These are phyloP conservation scores for Zophobas morio DNA, from an alignment of 1,140 invertebrate species.

Conservation along the genomic window DNA sequence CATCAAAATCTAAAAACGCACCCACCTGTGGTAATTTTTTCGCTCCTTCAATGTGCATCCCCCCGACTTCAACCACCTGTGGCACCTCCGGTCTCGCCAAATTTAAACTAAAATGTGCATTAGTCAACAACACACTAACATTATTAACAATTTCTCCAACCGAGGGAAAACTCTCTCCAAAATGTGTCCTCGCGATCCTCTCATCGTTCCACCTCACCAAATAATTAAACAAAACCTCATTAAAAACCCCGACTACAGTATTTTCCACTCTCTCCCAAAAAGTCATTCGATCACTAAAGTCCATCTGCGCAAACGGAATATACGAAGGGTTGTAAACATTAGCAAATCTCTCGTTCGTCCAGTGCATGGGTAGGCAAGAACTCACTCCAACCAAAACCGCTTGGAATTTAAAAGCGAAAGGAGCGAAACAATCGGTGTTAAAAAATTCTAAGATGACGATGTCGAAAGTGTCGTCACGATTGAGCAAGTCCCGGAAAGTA, in stretches of 20 bases:
- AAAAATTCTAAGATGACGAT: slow-evolving; percentile 76
- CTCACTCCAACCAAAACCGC: slow-evolving; percentile 73
- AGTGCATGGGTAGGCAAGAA: slow-evolving; percentile 71
- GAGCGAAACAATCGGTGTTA: slow-evolving; percentile 76
- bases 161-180: slow-evolving; percentile 34
- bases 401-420: slow-evolving; percentile 69
- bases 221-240: slow-evolving; percentile 24
- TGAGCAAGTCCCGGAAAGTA: slow-evolving; percentile 19
- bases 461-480: slow-evolving; percentile 69
- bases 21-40: slow-evolving; percentile 72
- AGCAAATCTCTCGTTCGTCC: slow-evolving; percentile 67
- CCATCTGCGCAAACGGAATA: slow-evolving; percentile 70
- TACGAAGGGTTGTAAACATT: slow-evolving; percentile 73
- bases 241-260: slow-evolving; percentile 38
- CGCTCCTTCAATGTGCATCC: slow-evolving; percentile 72
- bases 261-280: slow-evolving; percentile 72
- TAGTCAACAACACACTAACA: slow-evolving; percentile 73
- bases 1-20: slow-evolving; percentile 39
- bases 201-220: slow-evolving; percentile 3
- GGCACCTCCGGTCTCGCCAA: slow-evolving; percentile 72
- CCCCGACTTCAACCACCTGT: slow-evolving; percentile 76
- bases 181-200: slow-evolving; percentile 23
- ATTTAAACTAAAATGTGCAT: slow-evolving; percentile 74
- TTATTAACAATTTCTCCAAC: slow-evolving; percentile 22
- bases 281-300: slow-evolving; percentile 68